phyloP scores from a whole-genome alignment of 2,888 invertebrate genomes.

The Morpho deidamia region DNA sequence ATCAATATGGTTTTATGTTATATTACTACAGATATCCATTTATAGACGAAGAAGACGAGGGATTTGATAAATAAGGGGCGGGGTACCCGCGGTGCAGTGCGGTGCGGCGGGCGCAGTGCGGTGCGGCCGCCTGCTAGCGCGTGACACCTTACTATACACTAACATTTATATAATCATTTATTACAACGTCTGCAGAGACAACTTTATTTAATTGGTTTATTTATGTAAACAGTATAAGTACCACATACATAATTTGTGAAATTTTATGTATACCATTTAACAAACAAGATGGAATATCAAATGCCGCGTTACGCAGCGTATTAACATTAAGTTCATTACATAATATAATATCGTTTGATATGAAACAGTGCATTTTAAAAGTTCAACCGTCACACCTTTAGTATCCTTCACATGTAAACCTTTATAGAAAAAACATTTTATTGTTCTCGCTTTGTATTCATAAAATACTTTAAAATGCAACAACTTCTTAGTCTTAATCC shows the following conservation, averaged over 20 bases:
- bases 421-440: constrained; percentile 76
- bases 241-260: constrained; percentile 44
- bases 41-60: constrained; percentile 49
- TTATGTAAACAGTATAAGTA: constrained; percentile 41
- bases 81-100: constrained; percentile 58
- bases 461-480: constrained; percentile 78
- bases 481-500: constrained; percentile 75
- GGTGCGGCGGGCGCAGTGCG: constrained; percentile 39
- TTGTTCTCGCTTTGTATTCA: constrained; percentile 76
- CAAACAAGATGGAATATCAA: constrained; percentile 71
- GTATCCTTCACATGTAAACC: constrained; percentile 69
- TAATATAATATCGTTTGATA: constrained; percentile 65
- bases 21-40: constrained; percentile 38
- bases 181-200: constrained; percentile 48
- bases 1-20: constrained; percentile 67
- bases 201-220: constrained; percentile 16
- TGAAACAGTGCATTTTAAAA: constrained; percentile 67
- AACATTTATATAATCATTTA: constrained; percentile 44
- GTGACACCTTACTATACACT: constrained; percentile 26
- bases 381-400: constrained; percentile 55
- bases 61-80: constrained; percentile 35
- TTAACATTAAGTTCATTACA: constrained; percentile 47
- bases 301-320: constrained; percentile 44
- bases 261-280: constrained; percentile 59
- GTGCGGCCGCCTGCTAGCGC: constrained; percentile 17